A percentile compares a stretch with the other conserved stretches of the same genome.
Evolutionary conservation across 1,140 invertebrate species (phyloP).

Genomic region (Ostrea edulis): DNA sequence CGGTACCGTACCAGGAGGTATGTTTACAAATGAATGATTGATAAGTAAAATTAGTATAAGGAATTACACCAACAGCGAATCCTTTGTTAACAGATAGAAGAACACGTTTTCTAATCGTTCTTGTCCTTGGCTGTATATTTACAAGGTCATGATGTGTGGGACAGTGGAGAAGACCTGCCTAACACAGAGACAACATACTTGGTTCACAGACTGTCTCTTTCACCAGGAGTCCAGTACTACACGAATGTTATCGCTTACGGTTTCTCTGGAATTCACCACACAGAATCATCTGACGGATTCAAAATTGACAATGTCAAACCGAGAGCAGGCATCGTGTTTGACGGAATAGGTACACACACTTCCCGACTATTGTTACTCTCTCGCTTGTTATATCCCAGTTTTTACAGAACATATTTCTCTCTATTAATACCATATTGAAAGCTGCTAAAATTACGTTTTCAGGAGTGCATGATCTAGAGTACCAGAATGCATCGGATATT

Average conservation of each 20-base stretch:
- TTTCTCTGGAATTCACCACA: constrained; percentile 46
- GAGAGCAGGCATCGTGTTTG: constrained; percentile 52
- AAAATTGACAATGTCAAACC: constrained; percentile 52
- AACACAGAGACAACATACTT: background rate
- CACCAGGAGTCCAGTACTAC: constrained; percentile 45
- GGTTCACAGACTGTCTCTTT: background rate
- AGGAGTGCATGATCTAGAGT: constrained; percentile 58
- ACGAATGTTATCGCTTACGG: constrained; percentile 47
- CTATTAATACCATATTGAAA: background rate
- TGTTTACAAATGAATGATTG: background rate
- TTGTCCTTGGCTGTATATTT: no score
- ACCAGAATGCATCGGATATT: constrained; percentile 48
- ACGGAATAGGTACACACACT: constrained; percentile 54
- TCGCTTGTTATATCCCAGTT: background rate
- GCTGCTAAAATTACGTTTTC: background rate
- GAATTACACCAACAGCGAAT: background rate
- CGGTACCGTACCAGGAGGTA: constrained; percentile 53
- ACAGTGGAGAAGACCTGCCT: background rate
- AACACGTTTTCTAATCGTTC: background rate
- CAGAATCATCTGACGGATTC: constrained; percentile 57
- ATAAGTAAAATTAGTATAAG: background rate
- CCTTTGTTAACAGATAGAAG: background rate
- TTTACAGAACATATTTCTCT: background rate
- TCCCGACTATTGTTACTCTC: background rate
- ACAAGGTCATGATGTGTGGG: constrained; percentile 21